These are phyloP conservation scores for Cheilosia vulpina DNA, from an alignment of 2,888 invertebrate species.

Conservation along the genomic window DNA sequence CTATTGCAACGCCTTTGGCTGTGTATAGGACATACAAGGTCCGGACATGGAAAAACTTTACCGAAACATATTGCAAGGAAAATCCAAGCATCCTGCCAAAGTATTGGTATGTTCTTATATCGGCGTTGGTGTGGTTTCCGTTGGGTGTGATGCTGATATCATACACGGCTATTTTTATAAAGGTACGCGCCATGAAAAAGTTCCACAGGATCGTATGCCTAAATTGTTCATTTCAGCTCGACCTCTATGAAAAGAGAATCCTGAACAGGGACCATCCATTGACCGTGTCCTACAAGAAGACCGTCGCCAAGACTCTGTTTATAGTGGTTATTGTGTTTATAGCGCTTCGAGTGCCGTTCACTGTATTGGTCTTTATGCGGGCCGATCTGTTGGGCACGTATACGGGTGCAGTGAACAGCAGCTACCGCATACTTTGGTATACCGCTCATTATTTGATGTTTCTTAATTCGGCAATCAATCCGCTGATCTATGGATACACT, in stretches of 20 bases:
- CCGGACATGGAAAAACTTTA: constrained; percentile 90
- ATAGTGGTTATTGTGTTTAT: constrained; percentile 88
- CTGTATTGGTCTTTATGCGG: constrained; percentile 88
- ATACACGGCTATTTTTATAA: constrained; percentile 89
- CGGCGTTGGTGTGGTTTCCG: constrained; percentile 91
- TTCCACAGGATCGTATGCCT: no score
- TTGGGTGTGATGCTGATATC: constrained; percentile 89
- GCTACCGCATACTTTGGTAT: constrained; percentile 87
- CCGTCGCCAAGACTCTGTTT: constrained; percentile 89
- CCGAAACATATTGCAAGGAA: constrained; percentile 91
- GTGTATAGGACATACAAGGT: constrained; percentile 87
- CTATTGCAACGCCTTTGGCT: constrained; percentile 87
- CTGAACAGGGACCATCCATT: constrained; percentile 87
- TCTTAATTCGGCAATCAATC: constrained; percentile 90
- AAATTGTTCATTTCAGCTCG: constrained; percentile 84
- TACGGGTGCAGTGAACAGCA: constrained; percentile 82
- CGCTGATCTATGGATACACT: constrained; percentile 90
- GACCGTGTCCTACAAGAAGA: constrained; percentile 87
- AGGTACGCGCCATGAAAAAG: constrained; percentile 82
- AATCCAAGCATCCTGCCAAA: constrained; percentile 86
- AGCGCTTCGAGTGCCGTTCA: constrained; percentile 89
- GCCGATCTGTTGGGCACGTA: constrained; percentile 76
- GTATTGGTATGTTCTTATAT: constrained; percentile 91
- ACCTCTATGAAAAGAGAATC: constrained; percentile 87
- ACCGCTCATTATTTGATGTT: constrained; percentile 88